Evolutionary conservation across 2,888 invertebrate species (phyloP), one percentile per base, ranked within the genome.

Genomic region (Mimas tiliae): DNA sequence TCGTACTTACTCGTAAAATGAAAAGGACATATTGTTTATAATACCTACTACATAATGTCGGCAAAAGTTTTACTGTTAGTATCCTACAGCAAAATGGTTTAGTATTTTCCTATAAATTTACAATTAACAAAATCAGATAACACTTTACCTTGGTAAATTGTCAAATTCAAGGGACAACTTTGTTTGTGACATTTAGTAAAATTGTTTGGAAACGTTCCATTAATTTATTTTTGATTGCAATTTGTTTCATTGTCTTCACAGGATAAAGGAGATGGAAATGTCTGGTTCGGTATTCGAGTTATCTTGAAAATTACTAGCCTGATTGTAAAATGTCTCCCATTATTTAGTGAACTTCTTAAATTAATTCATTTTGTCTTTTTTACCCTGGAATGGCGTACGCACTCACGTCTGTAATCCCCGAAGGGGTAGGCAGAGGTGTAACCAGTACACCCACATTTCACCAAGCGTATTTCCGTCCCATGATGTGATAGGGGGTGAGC

Each of bases 151-250:
- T 58, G 34, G n/a, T n/a, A 55, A 34, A 34, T n/a, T 8, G 4
- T 19, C 11, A 16, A 38, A 38, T 58, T 42, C 11, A 16, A 16
- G 34, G 27, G 12, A 33, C 12, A 27, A 38, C 38, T 19, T 58
- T 58, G 42, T 58, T 58, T 58, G 58, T 42, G 58, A 58, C 19
- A 19, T 58, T 58, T 42, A 58, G 12, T 58, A 58, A 58, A 58
- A 42, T 21, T 19, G 42, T 58, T n/a, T 53, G 12, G 53, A 34
- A 53, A 34, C 27, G n/a, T 52, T 42, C 19, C 4, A 58, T 42
- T 42, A 42, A 58, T 58, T 58, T 19, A 19, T 19, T 42, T 58
- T 50, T 11, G 9, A n/a, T 50, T 19, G 7, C 50, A 50, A 50
- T 50, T 50, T 50, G 50, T 50, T 50, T 50, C 50, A 50, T 50